These are phyloP conservation scores for Spinibarbus caldwelli DNA, from an alignment of 2,797 vertebrate genomes.

Conservation along the genomic window DNA sequence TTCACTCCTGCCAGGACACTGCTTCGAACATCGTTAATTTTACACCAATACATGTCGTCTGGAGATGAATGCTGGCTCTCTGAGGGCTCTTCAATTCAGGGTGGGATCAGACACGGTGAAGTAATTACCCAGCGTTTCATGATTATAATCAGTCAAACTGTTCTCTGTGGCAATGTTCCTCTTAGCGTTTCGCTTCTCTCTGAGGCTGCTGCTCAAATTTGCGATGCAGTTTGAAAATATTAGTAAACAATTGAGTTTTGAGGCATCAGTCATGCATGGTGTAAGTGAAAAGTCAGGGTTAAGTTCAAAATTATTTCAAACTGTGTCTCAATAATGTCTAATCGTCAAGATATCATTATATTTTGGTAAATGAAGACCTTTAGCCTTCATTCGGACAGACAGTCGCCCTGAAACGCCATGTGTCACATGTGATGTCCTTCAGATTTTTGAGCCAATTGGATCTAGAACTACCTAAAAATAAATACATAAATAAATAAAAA, in stretches of 20 bases:
- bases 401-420: background rate
- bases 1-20: slow-evolving; percentile 75
- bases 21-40: slow-evolving; percentile 74
- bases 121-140: slow-evolving; percentile 53
- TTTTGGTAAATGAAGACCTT: background rate
- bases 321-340: slow-evolving; percentile 2
- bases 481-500: too few relatives aligned
- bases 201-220: slow-evolving; percentile 6
- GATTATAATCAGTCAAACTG: slow-evolving; percentile 22
- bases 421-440: background rate
- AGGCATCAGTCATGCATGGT: background rate
- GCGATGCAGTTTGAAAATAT: slow-evolving; percentile 12
- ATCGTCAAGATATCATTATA: background rate
- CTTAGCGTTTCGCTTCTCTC: slow-evolving; percentile 23
- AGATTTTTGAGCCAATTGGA: background rate
- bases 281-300: background rate
- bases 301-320: background rate
- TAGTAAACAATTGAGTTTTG: background rate
- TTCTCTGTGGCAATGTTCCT: slow-evolving; percentile 38
- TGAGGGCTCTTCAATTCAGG: slow-evolving; percentile 47
- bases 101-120: slow-evolving; percentile 48
- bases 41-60: slow-evolving; percentile 66
- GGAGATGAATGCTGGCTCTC: slow-evolving; percentile 63
- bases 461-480: too few relatives aligned
- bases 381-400: background rate